These are phyloP conservation scores for Tetramorium alpestre DNA, from an alignment of 1,140 invertebrate species.

Conservation along the genomic window DNA sequence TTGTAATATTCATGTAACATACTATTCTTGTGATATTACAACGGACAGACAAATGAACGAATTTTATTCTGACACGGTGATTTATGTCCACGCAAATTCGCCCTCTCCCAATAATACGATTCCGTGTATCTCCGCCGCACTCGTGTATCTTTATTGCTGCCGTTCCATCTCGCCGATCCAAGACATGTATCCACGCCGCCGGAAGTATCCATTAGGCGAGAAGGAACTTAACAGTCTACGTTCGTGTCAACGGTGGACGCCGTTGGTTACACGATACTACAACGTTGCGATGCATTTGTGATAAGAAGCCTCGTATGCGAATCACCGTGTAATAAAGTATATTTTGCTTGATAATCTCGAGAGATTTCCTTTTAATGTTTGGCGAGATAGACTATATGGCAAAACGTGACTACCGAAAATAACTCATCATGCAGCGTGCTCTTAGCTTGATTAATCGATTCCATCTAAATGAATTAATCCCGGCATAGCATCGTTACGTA, in stretches of 20 bases:
- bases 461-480: conserved; percentile 79
- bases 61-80: conserved; percentile 27
- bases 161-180: conserved; percentile 55
- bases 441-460: conserved; percentile 78
- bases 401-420: conserved; percentile 39
- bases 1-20: not conserved
- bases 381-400: not conserved
- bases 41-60: conserved; percentile 13
- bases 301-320: not conserved
- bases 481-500: conserved; percentile 74
- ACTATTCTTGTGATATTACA: not conserved
- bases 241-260: conserved; percentile 28
- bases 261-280: conserved; percentile 24
- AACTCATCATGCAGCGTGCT: not conserved
- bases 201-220: conserved; percentile 68
- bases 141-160: conserved; percentile 38
- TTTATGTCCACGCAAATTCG: conserved; percentile 36
- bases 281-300: conserved; percentile 4
- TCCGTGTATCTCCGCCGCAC: not conserved
- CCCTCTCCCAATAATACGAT: not conserved
- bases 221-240: conserved; percentile 58
- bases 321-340: not conserved
- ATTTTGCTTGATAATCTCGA: not conserved
- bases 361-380: not conserved
- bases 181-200: conserved; percentile 50